Evolutionary conservation across 2,113 vertebrate species (phyloP), one percentile per base, ranked within the genome.

Genomic region (Hippotragus niger): DNA sequence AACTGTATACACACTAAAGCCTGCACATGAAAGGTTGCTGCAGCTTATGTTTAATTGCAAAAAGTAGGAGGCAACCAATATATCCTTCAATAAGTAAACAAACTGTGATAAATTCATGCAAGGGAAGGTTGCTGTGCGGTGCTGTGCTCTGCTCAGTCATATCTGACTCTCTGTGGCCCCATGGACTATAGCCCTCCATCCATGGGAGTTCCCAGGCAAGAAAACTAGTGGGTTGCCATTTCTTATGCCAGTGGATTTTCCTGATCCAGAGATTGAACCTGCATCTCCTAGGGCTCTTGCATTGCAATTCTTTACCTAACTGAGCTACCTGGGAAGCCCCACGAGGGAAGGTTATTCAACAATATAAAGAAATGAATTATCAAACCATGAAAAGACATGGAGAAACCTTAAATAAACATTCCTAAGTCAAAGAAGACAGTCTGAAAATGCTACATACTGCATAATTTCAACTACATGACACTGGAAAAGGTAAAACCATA

Each of bases 361-460:
- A 96, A 58, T 90, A 90, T 83, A 81, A 88, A 87, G 5, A 97
- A 93, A 86, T 81, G n/a, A 90, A 25, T 9, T 89, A 52, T 81
- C 2, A 71, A 58, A 62, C 14, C 29, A 80, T 52, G 45, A 94
- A 87, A 95, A 91, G 62, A 76, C 11, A 78, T 17, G 13, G 33
- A 86, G 31, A 5, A 95, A 80, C 5, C 16, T 64, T 52, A 90
- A n/a, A 58, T 74, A 52, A 50, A 87, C 43, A 81, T 7, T 85
- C 57, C 10, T 19, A 93, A 95, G 21, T 74, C n/a, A 52, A 62
- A 62, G 17, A 67, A 62, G 2, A 62, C 6, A 67, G 10, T 82
- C 40, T 85, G 52, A 94, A 74, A 94, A 74, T 23, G 3, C 29
- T 43, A 90, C 3, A 36, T 19, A 64, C 1, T 23, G 17, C 60